These are phyloP conservation scores for Ctenodactylus gundi DNA, from an alignment of 2,113 vertebrate genomes.

Conservation along the genomic window DNA sequence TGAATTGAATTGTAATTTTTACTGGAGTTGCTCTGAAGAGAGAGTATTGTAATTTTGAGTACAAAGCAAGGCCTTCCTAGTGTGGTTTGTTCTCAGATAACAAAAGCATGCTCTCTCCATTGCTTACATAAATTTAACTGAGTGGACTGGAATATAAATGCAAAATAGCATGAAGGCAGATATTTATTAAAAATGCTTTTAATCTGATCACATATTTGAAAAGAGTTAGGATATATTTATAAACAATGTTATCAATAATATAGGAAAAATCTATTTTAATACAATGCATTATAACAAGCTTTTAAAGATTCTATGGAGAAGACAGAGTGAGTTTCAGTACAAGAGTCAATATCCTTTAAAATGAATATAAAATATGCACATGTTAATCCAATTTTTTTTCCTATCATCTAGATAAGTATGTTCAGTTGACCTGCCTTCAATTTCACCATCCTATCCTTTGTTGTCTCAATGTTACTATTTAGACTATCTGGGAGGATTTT, in stretches of 20 bases:
- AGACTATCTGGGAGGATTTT: too few species aligned
- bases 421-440: too few species aligned
- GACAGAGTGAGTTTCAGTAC: not conserved
- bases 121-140: not conserved
- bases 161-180: not conserved
- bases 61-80: not conserved
- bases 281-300: not conserved
- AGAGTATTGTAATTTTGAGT: not conserved
- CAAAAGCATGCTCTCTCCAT: not conserved
- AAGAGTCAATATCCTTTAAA: not conserved
- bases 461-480: too few species aligned
- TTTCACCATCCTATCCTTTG: too few species aligned
- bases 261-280: not conserved
- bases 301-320: not conserved
- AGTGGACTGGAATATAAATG: not conserved
- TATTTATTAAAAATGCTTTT: constrained; percentile 17
- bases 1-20: not conserved
- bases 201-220: constrained; percentile 11
- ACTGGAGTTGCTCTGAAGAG: not conserved
- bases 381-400: too few species aligned
- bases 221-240: not conserved
- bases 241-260: not conserved
- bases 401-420: too few species aligned
- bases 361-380: too few species aligned
- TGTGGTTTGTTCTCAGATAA: not conserved